Evolutionary conservation across 2,113 vertebrate species (phyloP), one percentile per base, ranked within the genome.

Genomic region (Strix uralensis): DNA sequence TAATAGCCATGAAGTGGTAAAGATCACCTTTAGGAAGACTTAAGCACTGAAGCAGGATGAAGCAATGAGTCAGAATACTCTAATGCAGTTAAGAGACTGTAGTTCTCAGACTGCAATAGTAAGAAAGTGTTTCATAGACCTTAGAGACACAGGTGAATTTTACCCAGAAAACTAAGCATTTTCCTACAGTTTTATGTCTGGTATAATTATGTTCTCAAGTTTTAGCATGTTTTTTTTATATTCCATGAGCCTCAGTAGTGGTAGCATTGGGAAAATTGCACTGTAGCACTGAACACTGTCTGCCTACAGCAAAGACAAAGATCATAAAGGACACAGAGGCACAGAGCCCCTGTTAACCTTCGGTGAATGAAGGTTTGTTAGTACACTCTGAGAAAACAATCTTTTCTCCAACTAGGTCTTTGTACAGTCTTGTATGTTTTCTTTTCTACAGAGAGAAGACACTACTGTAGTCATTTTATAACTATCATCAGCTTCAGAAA

Each of bases 291-390:
- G 67, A 92, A 75, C 4, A 3, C 18, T n/a, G 40, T 32, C 85
- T 95, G 92, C 92, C 93, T 90, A 42, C 62, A 88, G 94, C 85
- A 86, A 96, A 88, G 87, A 40, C 3, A 2, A 87, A 87, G 85
- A 90, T 94, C 77, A 49, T 44, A 74, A 78, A 96, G 82, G 80
- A 78, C 59, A 71, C 26, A 47, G 38, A 88, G 83, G 61, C 84
- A 70, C 36, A 92, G 62, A 85, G 66, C 26, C 32, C 26, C 65
- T 67, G 54, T 89, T 95, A 87, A 87, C 92, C 83, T 94, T 69
- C 54, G 75, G 62, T 80, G 90, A 95, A 94, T 75, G 52, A 81
- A 86, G n/a, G 54, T 92, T 90, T 86, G 57, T 80, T 88, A 77
- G 71, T 62, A 79, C 1, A 10, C 1, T 1, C 70, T 0, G 0